These are phyloP conservation scores for Amphilophus citrinellus DNA, from an alignment of 2,113 vertebrate species.

Conservation along the genomic window DNA sequence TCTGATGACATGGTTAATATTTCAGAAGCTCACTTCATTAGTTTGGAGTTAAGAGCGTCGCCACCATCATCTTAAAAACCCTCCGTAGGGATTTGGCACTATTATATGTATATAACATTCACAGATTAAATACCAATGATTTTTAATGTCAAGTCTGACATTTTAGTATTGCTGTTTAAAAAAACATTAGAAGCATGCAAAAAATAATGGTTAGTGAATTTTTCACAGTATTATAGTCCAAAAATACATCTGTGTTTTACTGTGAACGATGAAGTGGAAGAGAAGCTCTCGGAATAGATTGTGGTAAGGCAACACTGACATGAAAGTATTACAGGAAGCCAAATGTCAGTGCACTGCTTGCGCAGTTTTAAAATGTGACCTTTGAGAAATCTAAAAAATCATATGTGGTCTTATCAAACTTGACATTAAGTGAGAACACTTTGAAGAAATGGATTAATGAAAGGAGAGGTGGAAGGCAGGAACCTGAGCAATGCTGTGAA, in stretches of 20 bases:
- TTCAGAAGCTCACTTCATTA: constrained; percentile 24
- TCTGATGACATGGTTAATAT: constrained; percentile 43
- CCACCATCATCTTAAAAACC: not conserved
- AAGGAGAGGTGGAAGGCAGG: not conserved
- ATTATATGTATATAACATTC: not conserved
- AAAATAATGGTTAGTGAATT: not conserved
- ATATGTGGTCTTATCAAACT: not conserved
- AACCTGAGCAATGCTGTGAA: constrained; percentile 45
- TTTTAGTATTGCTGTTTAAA: not conserved
- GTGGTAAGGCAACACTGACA: not conserved
- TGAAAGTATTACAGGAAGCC: constrained; percentile 16
- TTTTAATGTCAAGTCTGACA: not conserved
- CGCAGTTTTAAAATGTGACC: constrained; percentile 5
- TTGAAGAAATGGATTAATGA: not conserved
- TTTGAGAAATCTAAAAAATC: not conserved
- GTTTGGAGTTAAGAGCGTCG: not conserved
- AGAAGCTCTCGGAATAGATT: constrained; percentile 26
- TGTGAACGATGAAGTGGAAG: constrained; percentile 18
- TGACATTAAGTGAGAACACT: not conserved
- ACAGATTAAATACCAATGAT: no score
- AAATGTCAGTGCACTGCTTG: constrained; percentile 29
- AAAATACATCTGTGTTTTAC: constrained; percentile 33
- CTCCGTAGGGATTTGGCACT: not conserved
- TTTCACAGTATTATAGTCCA: constrained; percentile 1
- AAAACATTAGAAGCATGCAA: not conserved